Conservation (phyloP, 2,113 vertebrate species). For the Brevimyrus niger region DNA sequence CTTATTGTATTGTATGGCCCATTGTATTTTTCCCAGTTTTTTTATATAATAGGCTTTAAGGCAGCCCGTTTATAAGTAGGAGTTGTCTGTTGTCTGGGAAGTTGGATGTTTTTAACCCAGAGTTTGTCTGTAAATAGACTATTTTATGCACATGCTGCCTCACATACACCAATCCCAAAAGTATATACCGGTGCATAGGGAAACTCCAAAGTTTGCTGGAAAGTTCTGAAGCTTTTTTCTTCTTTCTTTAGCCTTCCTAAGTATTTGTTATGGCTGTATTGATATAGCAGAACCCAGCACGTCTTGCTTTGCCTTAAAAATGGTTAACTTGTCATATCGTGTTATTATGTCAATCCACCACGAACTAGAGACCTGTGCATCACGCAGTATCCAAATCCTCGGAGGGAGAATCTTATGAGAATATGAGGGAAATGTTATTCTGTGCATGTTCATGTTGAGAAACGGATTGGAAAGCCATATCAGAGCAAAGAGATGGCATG, state of each 20-base stretch:
- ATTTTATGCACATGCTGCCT: background rate
- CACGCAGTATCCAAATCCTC: background rate
- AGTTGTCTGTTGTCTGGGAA: background rate
- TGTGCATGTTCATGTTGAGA: background rate
- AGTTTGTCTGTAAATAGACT: background rate
- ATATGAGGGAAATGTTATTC: background rate
- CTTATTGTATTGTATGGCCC: background rate
- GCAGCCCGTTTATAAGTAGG: background rate
- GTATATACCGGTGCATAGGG: background rate
- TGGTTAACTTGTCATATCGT: background rate
- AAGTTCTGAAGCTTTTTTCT: background rate
- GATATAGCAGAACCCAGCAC: background rate
- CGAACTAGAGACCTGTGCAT: background rate
- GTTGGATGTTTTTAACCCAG: background rate
- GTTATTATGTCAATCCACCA: background rate
- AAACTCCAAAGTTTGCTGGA: background rate
- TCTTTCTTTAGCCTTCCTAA: background rate
- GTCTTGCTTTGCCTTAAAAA: background rate
- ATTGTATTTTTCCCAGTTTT: background rate
- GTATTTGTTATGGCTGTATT: background rate
- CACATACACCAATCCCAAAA: background rate
- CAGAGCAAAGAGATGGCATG: background rate
- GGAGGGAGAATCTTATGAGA: background rate
- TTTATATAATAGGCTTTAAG: background rate
- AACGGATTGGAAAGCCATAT: background rate